Evolutionary conservation across 2,113 vertebrate genomes (phyloP), one percentile per base, ranked within the genome.

Genomic region (Brevimyrus niger): DNA sequence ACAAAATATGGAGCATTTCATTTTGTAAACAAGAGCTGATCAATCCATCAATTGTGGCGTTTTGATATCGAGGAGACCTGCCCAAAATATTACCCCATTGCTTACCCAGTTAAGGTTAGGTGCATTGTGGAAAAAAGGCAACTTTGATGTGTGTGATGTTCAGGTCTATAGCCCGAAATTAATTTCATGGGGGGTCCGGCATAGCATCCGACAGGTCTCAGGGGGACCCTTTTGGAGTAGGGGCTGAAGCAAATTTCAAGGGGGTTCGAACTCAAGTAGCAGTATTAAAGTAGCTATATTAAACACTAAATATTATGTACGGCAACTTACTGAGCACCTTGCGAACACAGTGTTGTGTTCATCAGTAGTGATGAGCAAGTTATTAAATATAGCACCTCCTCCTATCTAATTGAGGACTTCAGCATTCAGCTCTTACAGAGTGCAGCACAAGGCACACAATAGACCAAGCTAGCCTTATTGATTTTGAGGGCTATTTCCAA

Each of bases 401-500:
- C 91, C 76, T 65, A 48, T 46, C 9, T 47, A 53, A 89, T 86
- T 50, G 48, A 87, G 44, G 65, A 8, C 84, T 76, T 47, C 85
- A 19, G 44, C 15, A 51, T 87, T 87, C 48, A 27, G 10, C 50
- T 50, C 90, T 95, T 90, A 92, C 89, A 89, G 84, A 83, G 83
- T 90, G 91, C 93, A 87, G 89, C 50, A 51, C 88, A 88, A 87
- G 85, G 86, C 87, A 88, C 91, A 92, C 93, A 93, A 93, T 92
- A 90, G 91, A 92, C 61, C 89, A 87, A 31, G 53, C 76, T 86
- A 90, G 90, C 90, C 76, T 89, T 95, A 94, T 95, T 94, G 94
- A 96, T 95, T 95, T 91, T 90, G 91, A 92, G 91, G 92, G 91
- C 91, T 91, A 92, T 94, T 93, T 94, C 82, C 55, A 90, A 94